Base-by-base conservation (phyloP, 2,888 invertebrate genomes). In the Oscheius sp. region DNA sequence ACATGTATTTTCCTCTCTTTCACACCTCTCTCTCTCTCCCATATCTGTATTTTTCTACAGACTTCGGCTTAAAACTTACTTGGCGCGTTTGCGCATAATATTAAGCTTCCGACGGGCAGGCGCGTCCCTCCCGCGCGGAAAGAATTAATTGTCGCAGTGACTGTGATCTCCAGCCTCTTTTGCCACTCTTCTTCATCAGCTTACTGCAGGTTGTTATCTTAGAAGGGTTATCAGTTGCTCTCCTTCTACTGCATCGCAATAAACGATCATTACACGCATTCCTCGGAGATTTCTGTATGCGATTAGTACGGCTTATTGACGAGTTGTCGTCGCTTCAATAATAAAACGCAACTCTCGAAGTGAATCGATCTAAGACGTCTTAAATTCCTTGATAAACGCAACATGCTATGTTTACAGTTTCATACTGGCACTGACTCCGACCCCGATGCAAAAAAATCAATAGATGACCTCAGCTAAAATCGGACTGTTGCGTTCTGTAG, bases 251-350 rank as follows among this genome's bases (percentile, higher is more conserved):
- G 39, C 61, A 61, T 45, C 29, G 61, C 61, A 45, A 45, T 61
- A 61, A 61, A 61, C 61, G 61, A 45, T 42, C 61, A 61, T 45
- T 61, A 45, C 61, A 55, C 29, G 45, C 61, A 61, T 61, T 61
- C 61, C 45, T 61, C 45, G 25, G 45, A 29, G 61, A 45, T 45
- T 61, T 34, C 23, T 55, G n/a, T 55, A 33, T 55, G 17, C 6
- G 55, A 55, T 17, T 33, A 33, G 20, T 12, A 12, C n/a, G n/a
- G 17, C 31, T 55, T 33, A 55, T 55, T 34, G 55, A 55, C 55
- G 25, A 48, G 48, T 25, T 48, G 20, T 37, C 37, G n/a, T n/a
- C n/a, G n/a, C n/a, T n/a, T n/a, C n/a, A n/a, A n/a, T n/a, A n/a
- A n/a, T n/a, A n/a, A n/a, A n/a, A n/a, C n/a, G n/a, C n/a, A n/a